These are phyloP conservation scores for Porites cylindrica DNA, from an alignment of 92 coral and sea anemone species.

Conservation along the genomic window DNA sequence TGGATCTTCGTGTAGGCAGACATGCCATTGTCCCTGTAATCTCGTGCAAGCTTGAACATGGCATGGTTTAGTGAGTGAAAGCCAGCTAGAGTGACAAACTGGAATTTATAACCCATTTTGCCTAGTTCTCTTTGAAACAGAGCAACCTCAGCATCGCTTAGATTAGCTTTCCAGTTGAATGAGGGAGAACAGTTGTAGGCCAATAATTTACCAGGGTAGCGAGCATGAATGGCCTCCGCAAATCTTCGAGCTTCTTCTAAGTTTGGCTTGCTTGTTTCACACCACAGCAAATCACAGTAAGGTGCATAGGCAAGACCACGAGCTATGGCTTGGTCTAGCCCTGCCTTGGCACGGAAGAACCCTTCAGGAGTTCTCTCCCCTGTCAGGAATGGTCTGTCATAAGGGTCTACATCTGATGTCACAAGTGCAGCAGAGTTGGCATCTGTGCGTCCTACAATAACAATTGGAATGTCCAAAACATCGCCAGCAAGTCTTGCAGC, in stretches of 20 bases:
- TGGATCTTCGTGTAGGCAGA: constrained; percentile 92
- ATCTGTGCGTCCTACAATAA: constrained; percentile 98
- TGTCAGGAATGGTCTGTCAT: constrained; percentile 96
- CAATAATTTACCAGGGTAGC: constrained; percentile 93
- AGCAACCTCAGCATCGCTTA: constrained; percentile 90
- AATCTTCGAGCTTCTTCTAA: constrained; percentile 91
- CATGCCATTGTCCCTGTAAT: constrained; percentile 92
- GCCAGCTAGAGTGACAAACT: constrained; percentile 98
- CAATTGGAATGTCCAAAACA: constrained; percentile 86
- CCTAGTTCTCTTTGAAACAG: constrained; percentile 96
- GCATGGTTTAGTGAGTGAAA: constrained; percentile 97
- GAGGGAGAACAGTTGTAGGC: constrained; percentile 99
- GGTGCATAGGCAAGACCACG: constrained; percentile 99
- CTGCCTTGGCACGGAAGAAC: constrained; percentile 85
- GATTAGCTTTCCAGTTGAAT: constrained; percentile 99
- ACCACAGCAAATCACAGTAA: constrained; percentile 98
- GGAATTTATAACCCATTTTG: constrained; percentile 94
- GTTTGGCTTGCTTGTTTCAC: constrained; percentile 97
- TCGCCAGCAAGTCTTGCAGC: constrained; percentile 97
- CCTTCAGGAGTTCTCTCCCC: constrained; percentile 99
- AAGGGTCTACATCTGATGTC: constrained; percentile 97
- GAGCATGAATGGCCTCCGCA: constrained; percentile 94
- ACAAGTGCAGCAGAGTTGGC: constrained; percentile 98
- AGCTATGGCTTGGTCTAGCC: constrained; percentile 97
- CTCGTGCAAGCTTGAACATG: constrained; percentile 97